Evolutionary conservation across 1,140 invertebrate species (phyloP).

Genomic region (Maconellicoccus hirsutus): DNA sequence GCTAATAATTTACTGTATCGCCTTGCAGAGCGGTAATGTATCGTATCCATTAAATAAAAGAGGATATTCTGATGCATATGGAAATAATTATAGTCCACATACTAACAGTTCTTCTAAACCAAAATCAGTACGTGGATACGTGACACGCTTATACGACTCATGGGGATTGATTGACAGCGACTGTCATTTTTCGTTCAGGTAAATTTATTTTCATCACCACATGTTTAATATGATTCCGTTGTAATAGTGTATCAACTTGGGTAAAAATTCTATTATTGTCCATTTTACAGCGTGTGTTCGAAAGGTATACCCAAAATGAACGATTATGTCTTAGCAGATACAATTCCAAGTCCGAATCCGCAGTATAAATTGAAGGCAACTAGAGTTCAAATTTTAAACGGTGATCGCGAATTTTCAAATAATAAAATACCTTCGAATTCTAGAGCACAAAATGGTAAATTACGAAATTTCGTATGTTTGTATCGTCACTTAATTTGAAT

Average conservation of each 20-base stretch:
- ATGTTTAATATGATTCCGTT: too few relatives aligned
- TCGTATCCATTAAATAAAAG: not conserved
- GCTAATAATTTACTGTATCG: too few relatives aligned
- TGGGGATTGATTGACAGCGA: not conserved
- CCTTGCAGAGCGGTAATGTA: not conserved
- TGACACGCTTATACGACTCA: not conserved
- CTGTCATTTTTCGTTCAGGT: not conserved
- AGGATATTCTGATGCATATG: not conserved
- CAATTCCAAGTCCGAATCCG: not conserved
- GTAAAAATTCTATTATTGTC: too few relatives aligned
- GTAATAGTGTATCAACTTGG: too few relatives aligned
- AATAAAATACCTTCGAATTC: not conserved
- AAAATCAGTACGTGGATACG: not conserved
- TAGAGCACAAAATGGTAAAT: not conserved
- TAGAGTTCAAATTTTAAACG: not conserved
- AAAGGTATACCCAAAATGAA: not conserved
- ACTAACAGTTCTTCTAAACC: not conserved
- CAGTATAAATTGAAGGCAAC: not conserved
- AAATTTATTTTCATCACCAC: not conserved
- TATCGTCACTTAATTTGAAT: not conserved
- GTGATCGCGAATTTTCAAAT: not conserved
- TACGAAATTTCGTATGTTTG: not conserved
- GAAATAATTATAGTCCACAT: not conserved
- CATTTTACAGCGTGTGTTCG: not conserved
- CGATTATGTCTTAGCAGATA: not conserved